phyloP scores from a whole-genome alignment of 2,113 vertebrate species.

The Nyctereutes procyonoides region DNA sequence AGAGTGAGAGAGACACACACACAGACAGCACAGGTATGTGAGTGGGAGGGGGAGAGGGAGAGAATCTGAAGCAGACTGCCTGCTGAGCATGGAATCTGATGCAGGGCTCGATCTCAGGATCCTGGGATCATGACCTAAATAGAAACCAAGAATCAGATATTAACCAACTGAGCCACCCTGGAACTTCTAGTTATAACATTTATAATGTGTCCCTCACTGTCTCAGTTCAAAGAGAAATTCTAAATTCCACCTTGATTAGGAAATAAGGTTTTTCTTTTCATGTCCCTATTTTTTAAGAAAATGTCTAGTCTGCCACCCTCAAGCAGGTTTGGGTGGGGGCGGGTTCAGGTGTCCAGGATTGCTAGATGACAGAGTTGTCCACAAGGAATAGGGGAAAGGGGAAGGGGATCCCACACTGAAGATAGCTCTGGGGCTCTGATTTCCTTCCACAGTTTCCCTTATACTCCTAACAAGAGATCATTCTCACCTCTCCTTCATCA shows the following conservation, averaged over 20 bases:
- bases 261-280: not conserved
- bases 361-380: fast-evolving
- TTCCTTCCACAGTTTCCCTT: not conserved
- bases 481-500: not conserved
- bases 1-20: not conserved
- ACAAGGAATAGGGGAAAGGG: too few species aligned
- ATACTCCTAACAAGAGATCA: not conserved
- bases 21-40: not conserved
- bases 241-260: not conserved
- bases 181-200: not conserved
- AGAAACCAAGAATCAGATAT: not conserved
- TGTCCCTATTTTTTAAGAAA: not conserved
- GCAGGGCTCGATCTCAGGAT: not conserved
- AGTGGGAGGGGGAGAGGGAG: not conserved
- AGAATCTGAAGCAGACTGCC: not conserved
- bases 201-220: not conserved
- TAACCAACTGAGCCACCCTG: not conserved
- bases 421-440: not conserved
- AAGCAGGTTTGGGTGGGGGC: not conserved
- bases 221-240: not conserved
- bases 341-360: too few species aligned
- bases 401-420: not conserved
- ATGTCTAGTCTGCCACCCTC: not conserved
- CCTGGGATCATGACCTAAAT: not conserved
- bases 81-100: not conserved